Evolutionary conservation across 2,888 invertebrate species (phyloP).

Genomic region (Bruchidius siliquastri): DNA sequence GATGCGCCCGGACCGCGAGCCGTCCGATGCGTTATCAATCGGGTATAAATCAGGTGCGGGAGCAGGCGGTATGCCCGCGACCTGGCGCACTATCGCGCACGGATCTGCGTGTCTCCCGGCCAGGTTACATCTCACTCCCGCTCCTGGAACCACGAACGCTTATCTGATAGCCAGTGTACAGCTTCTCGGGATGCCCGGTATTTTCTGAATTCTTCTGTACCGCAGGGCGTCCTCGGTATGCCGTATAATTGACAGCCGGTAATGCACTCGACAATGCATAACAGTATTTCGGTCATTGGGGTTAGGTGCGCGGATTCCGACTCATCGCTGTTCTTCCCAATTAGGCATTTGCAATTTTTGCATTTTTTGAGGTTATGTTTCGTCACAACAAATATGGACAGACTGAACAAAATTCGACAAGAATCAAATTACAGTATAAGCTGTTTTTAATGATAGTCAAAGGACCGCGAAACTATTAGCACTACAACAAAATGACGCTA

Average conservation of each 20-base stretch:
- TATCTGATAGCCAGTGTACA: not conserved
- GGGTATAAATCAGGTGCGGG: conserved; percentile 42
- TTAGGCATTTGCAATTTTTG: too few species aligned
- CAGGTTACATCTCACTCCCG: conserved; percentile 40
- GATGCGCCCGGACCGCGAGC: not conserved
- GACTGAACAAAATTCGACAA: too few species aligned
- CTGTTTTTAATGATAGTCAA: too few species aligned
- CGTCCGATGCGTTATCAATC: conserved; percentile 45
- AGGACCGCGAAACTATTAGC: too few species aligned
- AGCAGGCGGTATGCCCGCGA: conserved; percentile 34
- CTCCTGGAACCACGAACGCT: conserved; percentile 24
- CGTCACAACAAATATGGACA: too few species aligned
- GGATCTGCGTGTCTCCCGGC: conserved; percentile 31
- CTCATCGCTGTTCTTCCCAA: too few species aligned
- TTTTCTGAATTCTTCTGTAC: not conserved
- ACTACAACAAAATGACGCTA: too few species aligned
- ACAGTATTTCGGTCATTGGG: not conserved
- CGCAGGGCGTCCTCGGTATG: not conserved
- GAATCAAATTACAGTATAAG: too few species aligned
- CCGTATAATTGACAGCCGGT: not conserved
- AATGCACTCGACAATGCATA: not conserved
- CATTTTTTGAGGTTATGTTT: too few species aligned
- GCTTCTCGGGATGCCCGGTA: not conserved
- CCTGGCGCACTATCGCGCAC: conserved; percentile 15
- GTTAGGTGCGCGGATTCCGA: not conserved